Conservation (phyloP, 2,797 vertebrate species). For the Pelobates cultripes region DNA sequence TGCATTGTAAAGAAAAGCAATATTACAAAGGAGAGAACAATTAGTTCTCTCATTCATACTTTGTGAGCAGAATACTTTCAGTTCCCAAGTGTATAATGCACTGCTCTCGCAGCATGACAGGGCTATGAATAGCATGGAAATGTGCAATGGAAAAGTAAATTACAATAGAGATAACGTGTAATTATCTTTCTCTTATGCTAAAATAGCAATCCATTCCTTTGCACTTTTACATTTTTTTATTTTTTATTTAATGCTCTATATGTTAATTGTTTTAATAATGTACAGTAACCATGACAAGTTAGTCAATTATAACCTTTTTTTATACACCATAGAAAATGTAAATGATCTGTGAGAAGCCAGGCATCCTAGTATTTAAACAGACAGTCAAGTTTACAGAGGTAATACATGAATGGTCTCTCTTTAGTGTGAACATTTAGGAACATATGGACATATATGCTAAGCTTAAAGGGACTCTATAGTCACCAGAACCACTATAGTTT, state of each 20-base stretch:
- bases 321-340: too few relatives aligned
- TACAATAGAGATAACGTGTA: slow-evolving; percentile 44
- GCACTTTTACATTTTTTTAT: neutral
- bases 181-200: slow-evolving; percentile 33
- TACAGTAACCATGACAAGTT: too few relatives aligned
- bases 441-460: too few relatives aligned
- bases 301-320: too few relatives aligned
- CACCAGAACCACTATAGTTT: too few relatives aligned
- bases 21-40: slow-evolving; percentile 36
- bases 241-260: neutral
- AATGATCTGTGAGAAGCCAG: too few relatives aligned
- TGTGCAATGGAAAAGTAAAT: slow-evolving; percentile 50
- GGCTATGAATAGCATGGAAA: slow-evolving; percentile 46
- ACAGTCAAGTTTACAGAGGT: too few relatives aligned
- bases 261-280: too few relatives aligned
- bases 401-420: too few relatives aligned
- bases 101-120: slow-evolving; percentile 39
- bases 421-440: too few relatives aligned
- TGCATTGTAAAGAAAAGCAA: slow-evolving; percentile 21
- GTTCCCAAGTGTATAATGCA: slow-evolving; percentile 38
- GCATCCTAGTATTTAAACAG: too few relatives aligned
- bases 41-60: slow-evolving; percentile 32
- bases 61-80: slow-evolving; percentile 29
- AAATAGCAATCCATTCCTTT: slow-evolving; percentile 39
- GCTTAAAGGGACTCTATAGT: too few relatives aligned